Evolutionary conservation across 2,888 invertebrate genomes (phyloP), one percentile per base, ranked within the genome.

Genomic region (Drosophila colorata): DNA sequence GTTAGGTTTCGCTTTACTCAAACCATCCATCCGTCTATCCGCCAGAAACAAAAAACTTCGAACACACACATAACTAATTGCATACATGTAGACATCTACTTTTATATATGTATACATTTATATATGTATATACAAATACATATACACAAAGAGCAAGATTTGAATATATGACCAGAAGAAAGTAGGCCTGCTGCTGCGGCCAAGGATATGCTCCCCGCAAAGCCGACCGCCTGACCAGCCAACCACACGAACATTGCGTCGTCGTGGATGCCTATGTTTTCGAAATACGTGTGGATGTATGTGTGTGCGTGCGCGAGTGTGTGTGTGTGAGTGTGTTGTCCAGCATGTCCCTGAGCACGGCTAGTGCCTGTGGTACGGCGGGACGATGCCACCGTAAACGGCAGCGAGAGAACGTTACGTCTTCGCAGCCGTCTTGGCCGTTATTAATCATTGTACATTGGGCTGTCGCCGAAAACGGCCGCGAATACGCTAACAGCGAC

Each of bases 371-470:
- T 69, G 69, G 65, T 70, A 68, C 67, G 79, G 73, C 72, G 75
- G 79, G 66, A 68, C 64, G 67, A 71, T 69, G 69, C 52, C 55
- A 71, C 55, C 80, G 77, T 69, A 41, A 53, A 67, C 71, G 64
- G 74, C 68, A 72, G 72, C 66, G 80, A 68, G 66, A 78, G 74
- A 79, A 78, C 64, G 73, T 83, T 76, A 71, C 82, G 79, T 84
- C 88, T 81, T 84, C 85, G 79, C 85, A 69, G 78, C 80, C 81
- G 77, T 87, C 84, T 90, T 90, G 84, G 77, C 82, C 80, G 88
- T 88, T 90, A 91, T 91, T 91, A 91, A 91, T 91, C 92, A 91
- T 91, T 91, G 91, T 90, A 89, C 91, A 87, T 90, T 91, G 91
- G 85, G 86, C 90, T 91, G 92, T 91, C 91, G 89, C 86, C 85